Conservation (phyloP, 2,797 vertebrate genomes). For the Petrocephalus sullivani region DNA sequence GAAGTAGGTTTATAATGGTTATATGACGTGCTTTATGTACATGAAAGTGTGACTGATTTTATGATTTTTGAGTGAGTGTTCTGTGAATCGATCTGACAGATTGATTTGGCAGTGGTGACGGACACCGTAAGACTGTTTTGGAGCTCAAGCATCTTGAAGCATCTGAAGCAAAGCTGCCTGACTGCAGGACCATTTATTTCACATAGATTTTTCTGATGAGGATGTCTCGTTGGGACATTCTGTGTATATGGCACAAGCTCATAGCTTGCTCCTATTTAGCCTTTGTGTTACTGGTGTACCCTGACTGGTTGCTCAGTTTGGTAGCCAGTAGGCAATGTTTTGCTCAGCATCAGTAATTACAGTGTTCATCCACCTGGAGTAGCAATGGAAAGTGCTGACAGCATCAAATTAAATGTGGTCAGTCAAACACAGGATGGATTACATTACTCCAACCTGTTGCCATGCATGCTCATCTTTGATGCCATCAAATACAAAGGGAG, state of each 20-base stretch:
- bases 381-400: background rate
- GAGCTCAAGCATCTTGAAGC: background rate
- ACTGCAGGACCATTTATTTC: background rate
- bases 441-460: conserved; percentile 44
- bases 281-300: background rate
- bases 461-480: conserved; percentile 23
- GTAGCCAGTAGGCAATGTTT: background rate
- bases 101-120: background rate
- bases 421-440: background rate
- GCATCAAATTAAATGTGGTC: background rate
- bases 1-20: conserved; percentile 17
- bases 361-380: background rate
- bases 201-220: background rate
- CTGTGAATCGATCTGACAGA: background rate
- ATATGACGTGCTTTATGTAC: conserved; percentile 28
- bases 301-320: background rate
- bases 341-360: background rate
- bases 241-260: background rate
- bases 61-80: conserved; percentile 35
- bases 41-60: background rate
- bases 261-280: background rate
- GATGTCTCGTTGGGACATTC: background rate
- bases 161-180: background rate
- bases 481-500: background rate
- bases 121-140: background rate